Base-by-base conservation (phyloP, 2,888 invertebrate species). In the Parthenolecanium corni region DNA sequence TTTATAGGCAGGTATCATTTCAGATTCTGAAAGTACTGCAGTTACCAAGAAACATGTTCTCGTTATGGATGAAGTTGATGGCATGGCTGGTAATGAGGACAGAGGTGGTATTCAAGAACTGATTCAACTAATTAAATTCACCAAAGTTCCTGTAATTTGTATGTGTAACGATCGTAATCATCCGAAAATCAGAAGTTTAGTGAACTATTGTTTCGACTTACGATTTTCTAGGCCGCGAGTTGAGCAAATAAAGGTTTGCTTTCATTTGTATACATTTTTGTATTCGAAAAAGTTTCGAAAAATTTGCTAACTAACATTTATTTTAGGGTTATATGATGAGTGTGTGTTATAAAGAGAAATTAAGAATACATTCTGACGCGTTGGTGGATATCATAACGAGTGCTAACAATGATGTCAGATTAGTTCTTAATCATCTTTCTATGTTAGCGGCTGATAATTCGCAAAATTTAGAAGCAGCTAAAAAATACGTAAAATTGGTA, bases 21-120 rank as follows among this genome's bases (percentile, higher is more conserved):
- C 42, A 14, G 16, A 38, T 1, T 14, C 31, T 25, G 24, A 18
- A 20, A 21, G 14, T 9, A 31, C 9, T 20, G 53, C 65, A 23
- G 77, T 82, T 0, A 79, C 81, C 1, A 82, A 82, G 68, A 90
- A 89, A 70, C 92, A 93, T 71, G 92, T 92, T 14, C 75, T 99
- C 6, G 80, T 99, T n/a, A 99, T 99, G 98, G 98, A 99, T 71
- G 98, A 99, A 80, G 97, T 99, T 0, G 98, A 99, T 72, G 98
- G 98, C 9, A 98, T 99, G 96, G 91, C 95, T 1, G 97, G 97
- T 2, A 98, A 97, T 73, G 94, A 98, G 74, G 98, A 99, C 74
- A 81, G 98, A 69, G 97, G 97, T 21, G 98, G 98, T 46, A 82
- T 98, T 56, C 89, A 93, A 75, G 97, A 97, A 75, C 75, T 99